Conservation (phyloP, 2,797 vertebrate species). For the Girardinus metallicus region DNA sequence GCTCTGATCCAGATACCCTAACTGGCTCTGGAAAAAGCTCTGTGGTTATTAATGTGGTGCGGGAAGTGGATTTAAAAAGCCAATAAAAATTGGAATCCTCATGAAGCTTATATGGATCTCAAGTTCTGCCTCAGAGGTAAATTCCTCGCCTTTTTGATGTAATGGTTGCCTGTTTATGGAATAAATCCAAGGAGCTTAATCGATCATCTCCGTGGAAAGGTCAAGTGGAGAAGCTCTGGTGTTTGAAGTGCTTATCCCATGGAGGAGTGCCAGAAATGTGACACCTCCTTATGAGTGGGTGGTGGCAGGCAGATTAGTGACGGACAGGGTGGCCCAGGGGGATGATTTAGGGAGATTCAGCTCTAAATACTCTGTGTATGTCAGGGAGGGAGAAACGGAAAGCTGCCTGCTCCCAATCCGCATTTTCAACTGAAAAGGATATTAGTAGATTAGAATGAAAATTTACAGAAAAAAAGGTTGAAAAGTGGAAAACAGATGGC, state of each 20-base stretch:
- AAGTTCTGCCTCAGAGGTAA: constrained; percentile 77
- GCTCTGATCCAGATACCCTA: constrained; percentile 47
- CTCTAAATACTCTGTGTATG: constrained; percentile 72
- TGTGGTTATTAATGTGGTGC: constrained; percentile 64
- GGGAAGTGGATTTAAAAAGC: constrained; percentile 66
- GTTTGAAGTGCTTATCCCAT: constrained; percentile 80
- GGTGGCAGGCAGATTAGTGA: constrained; percentile 77
- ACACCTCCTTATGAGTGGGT: constrained; percentile 76
- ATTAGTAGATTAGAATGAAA: constrained; percentile 67
- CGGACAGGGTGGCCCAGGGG: constrained; percentile 75
- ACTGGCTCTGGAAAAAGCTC: constrained; percentile 40
- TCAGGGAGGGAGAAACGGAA: constrained; percentile 57
- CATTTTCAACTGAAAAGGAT: constrained; percentile 71
- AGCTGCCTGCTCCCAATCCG: constrained; percentile 61
- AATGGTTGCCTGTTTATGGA: constrained; percentile 77
- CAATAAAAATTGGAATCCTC: constrained; percentile 68
- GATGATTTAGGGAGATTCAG: constrained; percentile 76
- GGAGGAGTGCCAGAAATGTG: constrained; percentile 78
- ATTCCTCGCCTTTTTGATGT: constrained; percentile 76
- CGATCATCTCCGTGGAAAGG: constrained; percentile 79
- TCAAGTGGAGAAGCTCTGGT: constrained; percentile 76
- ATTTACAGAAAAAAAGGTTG: constrained; percentile 13
- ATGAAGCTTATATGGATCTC: constrained; percentile 73
- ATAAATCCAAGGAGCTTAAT: constrained; percentile 78
- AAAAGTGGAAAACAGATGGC: constrained; percentile 19